These are phyloP conservation scores for Plebejus argus DNA, from an alignment of 2,888 invertebrate species.

Conservation along the genomic window DNA sequence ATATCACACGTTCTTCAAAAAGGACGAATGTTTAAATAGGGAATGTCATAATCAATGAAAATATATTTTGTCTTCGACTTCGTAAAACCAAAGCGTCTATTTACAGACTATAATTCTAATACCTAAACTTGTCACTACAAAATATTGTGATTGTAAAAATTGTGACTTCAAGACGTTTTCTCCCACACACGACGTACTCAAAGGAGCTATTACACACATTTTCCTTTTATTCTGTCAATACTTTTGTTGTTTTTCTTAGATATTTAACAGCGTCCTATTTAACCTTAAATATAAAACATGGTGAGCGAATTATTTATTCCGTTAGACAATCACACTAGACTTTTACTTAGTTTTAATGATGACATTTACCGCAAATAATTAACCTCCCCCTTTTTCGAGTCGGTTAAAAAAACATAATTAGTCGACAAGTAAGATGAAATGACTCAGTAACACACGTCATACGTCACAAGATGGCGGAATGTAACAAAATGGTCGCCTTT, in stretches of 20 bases:
- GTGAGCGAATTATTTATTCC: neutral
- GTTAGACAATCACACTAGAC: neutral
- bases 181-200: neutral
- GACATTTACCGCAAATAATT: neutral
- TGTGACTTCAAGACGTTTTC: slow-evolving; percentile 36
- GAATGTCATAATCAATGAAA: slow-evolving; percentile 16
- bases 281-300: neutral
- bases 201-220: neutral
- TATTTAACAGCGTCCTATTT: neutral
- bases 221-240: neutral
- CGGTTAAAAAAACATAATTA: neutral
- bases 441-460: neutral
- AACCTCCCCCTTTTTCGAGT: too few species aligned
- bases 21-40: slow-evolving; percentile 6
- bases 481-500: slow-evolving; percentile 11
- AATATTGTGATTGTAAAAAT: slow-evolving; percentile 34
- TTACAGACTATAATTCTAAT: slow-evolving; percentile 24
- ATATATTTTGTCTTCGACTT: neutral
- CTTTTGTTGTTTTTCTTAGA: neutral
- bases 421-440: neutral
- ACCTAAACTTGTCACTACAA: slow-evolving; percentile 21
- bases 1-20: slow-evolving; percentile 11
- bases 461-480: slow-evolving; percentile 2
- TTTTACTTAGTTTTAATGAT: neutral
- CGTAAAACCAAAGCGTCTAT: neutral